Evolutionary conservation across 2,888 invertebrate species (phyloP).

Genomic region (Sesia bembeciformis): DNA sequence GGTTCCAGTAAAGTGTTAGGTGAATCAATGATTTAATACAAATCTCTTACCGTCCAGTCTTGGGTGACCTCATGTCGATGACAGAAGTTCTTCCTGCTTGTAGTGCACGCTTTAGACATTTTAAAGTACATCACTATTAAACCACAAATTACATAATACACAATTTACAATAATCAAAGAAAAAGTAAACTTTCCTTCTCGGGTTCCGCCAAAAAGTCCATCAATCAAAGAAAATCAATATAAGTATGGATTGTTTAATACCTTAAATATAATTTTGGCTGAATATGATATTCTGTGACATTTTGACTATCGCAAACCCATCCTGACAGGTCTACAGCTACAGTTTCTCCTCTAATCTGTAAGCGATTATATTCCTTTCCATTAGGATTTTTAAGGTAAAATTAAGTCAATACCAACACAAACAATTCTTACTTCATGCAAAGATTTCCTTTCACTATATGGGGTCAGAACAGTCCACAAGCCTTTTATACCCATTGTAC

Average conservation of each 20-base stretch:
- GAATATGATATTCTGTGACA: conserved; percentile 80
- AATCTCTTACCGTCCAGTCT: no score
- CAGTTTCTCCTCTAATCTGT: conserved; percentile 79
- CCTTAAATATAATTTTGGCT: conserved; percentile 89
- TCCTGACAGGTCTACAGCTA: conserved; percentile 92
- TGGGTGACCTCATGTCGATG: no score
- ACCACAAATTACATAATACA: no score
- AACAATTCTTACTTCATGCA: conserved; percentile 76
- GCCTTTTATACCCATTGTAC: conserved; percentile 89
- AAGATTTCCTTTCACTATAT: conserved; percentile 82
- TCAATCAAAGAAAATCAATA: no score
- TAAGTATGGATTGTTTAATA: conserved; percentile 32
- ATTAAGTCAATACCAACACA: conserved; percentile 32
- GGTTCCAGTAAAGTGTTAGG: no score
- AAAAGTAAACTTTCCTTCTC: no score
- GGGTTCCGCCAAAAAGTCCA: no score
- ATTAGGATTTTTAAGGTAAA: neutral
- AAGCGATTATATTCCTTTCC: conserved; percentile 5
- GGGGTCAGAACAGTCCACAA: conserved; percentile 88
- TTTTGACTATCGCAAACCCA: conserved; percentile 94
- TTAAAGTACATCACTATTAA: no score
- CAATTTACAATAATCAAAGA: no score
- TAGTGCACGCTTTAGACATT: no score
- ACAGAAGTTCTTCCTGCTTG: no score
- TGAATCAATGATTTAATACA: no score